A percentile compares a stretch with the other conserved stretches of the same genome.
Conservation (phyloP, 2,113 vertebrate species). For the Egretta garzetta region DNA sequence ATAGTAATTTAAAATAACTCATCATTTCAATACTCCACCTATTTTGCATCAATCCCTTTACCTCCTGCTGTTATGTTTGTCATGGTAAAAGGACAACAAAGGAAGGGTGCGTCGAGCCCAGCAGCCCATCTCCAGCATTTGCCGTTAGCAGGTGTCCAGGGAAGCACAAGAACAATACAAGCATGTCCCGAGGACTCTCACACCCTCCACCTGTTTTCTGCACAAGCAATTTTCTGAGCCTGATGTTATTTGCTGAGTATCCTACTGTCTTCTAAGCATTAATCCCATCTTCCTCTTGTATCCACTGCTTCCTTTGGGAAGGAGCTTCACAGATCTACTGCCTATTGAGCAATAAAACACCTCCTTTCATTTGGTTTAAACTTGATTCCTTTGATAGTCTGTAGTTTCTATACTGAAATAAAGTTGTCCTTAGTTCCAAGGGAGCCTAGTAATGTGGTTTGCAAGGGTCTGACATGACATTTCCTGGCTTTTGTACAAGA, state of each 20-base stretch:
- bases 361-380: neutral
- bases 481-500: neutral
- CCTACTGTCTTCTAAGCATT: neutral
- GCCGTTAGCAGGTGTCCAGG: neutral
- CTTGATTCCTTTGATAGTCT: neutral
- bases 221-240: neutral
- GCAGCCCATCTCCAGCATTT: neutral
- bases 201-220: neutral
- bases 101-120: neutral
- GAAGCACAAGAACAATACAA: neutral
- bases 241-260: neutral
- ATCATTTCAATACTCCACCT: neutral
- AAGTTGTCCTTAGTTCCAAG: neutral
- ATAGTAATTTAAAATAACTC: neutral
- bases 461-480: neutral
- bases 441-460: neutral
- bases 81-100: neutral
- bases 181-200: neutral
- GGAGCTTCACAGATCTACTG: neutral
- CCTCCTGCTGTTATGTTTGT: fast-evolving
- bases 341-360: neutral
- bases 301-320: neutral
- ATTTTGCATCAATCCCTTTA: neutral
- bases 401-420: neutral
- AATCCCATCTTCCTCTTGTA: neutral